These are phyloP conservation scores for Hybognathus amarus DNA, from an alignment of 2,797 vertebrate species.

Conservation along the genomic window DNA sequence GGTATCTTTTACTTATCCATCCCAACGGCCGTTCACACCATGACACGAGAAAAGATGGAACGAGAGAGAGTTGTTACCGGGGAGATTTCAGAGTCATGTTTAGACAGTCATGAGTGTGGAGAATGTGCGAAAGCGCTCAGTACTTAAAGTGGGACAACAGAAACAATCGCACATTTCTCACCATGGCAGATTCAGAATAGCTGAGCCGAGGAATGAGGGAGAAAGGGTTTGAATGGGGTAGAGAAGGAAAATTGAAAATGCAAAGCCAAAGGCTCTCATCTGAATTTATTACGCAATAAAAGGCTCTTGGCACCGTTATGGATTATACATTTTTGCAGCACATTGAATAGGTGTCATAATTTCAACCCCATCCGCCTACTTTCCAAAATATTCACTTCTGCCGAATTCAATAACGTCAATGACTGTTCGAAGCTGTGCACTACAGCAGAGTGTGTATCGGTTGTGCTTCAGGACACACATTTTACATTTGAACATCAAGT, in stretches of 20 bases:
- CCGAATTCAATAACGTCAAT: not conserved
- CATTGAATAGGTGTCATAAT: slow-evolving; percentile 1
- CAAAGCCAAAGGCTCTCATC: slow-evolving; percentile 17
- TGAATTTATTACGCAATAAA: slow-evolving; percentile 24
- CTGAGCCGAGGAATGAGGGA: not conserved
- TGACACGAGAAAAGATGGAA: not conserved
- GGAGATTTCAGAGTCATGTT: slow-evolving; percentile 22
- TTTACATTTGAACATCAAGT: not conserved
- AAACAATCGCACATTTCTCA: slow-evolving; percentile 4
- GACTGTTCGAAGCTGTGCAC: not conserved
- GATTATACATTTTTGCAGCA: not conserved
- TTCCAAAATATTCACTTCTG: not conserved
- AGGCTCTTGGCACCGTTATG: slow-evolving; percentile 25
- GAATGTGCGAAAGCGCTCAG: not conserved
- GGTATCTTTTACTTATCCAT: not conserved
- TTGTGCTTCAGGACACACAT: not conserved
- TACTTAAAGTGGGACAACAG: slow-evolving; percentile 17
- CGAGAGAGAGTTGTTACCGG: slow-evolving; percentile 8
- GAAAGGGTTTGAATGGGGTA: not conserved
- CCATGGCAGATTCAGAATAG: not conserved
- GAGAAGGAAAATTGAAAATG: slow-evolving; percentile 19
- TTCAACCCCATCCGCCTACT: not conserved
- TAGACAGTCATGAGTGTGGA: not conserved
- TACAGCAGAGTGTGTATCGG: not conserved
- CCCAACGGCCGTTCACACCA: not conserved